phyloP scores from a whole-genome alignment of 35 echinoderm and acorn worm species.

The Apostichopus japonicus region DNA sequence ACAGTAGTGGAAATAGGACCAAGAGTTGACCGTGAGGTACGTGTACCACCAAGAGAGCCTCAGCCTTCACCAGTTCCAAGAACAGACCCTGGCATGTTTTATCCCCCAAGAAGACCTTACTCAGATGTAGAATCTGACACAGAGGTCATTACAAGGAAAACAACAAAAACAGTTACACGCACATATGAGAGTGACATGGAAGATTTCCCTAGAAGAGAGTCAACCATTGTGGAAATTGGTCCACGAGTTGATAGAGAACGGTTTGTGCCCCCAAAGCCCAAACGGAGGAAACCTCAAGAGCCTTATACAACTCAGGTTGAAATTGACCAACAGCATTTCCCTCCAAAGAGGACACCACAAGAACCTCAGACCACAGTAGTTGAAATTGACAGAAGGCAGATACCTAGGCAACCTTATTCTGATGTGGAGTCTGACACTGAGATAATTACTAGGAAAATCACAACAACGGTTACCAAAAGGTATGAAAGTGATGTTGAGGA shows the following conservation, averaged over 20 bases:
- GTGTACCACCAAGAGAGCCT: slow-evolving; percentile 17
- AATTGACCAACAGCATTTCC: slow-evolving; percentile 43
- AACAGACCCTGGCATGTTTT: slow-evolving; percentile 1
- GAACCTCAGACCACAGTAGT: slow-evolving; percentile 45
- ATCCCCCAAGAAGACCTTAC: slow-evolving; percentile 26
- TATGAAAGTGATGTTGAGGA: slow-evolving; percentile 61
- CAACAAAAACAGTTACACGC: slow-evolving; percentile 44
- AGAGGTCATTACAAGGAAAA: slow-evolving; percentile 51
- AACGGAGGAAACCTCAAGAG: slow-evolving; percentile 33
- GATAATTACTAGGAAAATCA: slow-evolving; percentile 49
- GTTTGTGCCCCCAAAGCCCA: slow-evolving; percentile 42
- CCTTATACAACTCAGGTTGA: slow-evolving; percentile 48
- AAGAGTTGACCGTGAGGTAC: slow-evolving; percentile 21
- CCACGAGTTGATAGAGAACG: slow-evolving; percentile 26
- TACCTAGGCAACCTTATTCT: slow-evolving; percentile 45
- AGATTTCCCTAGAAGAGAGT: slow-evolving; percentile 50
- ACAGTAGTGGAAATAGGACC: slow-evolving; percentile 54
- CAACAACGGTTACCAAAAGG: slow-evolving; percentile 36
- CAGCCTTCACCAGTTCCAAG: slow-evolving; percentile 30
- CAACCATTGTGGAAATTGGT: slow-evolving; percentile 60
- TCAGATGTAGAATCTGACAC: slow-evolving; percentile 56
- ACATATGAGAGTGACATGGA: slow-evolving; percentile 54
- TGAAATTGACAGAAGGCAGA: slow-evolving; percentile 46
- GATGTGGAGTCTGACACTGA: slow-evolving; percentile 60
- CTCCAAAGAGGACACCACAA: not conserved